Percentiles rank a stretch among this genome's conserved stretches.
Conservation (phyloP, 1,140 invertebrate genomes). For the Drosophila cardini region DNA sequence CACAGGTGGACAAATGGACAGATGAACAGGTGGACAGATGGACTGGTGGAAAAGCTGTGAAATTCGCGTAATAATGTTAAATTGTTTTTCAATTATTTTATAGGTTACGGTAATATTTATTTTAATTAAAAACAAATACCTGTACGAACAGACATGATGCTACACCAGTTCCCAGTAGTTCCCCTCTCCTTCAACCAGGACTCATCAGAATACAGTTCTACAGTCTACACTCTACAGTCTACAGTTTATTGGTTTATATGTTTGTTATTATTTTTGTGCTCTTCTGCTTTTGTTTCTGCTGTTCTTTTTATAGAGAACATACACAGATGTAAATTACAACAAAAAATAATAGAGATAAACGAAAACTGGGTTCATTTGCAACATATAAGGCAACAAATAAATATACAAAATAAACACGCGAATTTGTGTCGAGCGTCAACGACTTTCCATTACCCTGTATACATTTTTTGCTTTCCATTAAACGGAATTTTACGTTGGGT, state of each 20-base stretch:
- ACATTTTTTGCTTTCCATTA: neutral
- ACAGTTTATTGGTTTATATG: conserved; percentile 19
- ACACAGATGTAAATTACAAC: conserved; percentile 22
- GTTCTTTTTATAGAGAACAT: conserved; percentile 29
- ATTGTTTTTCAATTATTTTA: conserved; percentile 84
- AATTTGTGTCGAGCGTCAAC: neutral
- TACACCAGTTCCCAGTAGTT: neutral
- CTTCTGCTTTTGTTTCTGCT: conserved; percentile 23
- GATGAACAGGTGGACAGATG: conserved; percentile 4
- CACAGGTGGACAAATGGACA: neutral
- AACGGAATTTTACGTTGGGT: too few relatives aligned
- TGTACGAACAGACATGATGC: conserved; percentile 42
- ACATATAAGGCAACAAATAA: conserved; percentile 54
- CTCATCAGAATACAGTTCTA: conserved; percentile 18
- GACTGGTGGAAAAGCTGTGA: neutral
- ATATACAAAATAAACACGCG: conserved; percentile 15
- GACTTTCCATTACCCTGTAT: neutral
- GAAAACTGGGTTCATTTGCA: conserved; percentile 52
- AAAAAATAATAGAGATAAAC: conserved; percentile 31
- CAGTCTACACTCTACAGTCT: neutral
- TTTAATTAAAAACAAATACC: conserved; percentile 83
- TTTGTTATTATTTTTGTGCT: conserved; percentile 12
- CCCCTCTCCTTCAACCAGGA: conserved; percentile 2
- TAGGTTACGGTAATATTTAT: conserved; percentile 83
- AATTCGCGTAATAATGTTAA: conserved; percentile 68